Conservation (phyloP, 2,888 invertebrate genomes). For the Ophion ventricosus region DNA sequence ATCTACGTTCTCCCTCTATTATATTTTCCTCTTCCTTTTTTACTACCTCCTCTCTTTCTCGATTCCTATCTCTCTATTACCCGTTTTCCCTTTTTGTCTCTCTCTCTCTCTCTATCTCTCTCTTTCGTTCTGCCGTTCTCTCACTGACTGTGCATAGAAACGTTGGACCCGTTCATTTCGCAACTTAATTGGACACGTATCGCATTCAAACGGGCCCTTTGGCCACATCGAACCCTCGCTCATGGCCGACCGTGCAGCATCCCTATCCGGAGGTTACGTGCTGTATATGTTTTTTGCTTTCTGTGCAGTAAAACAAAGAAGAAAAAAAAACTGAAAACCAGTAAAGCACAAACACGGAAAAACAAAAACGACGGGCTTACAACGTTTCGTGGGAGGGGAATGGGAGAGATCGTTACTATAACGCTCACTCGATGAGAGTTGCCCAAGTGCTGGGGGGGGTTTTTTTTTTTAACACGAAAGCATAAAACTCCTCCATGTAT, state of each 20-base stretch:
- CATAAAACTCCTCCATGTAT: constrained; percentile 57
- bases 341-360: constrained; percentile 51
- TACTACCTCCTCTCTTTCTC: constrained; percentile 9
- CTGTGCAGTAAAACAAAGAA: constrained; percentile 34
- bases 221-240: constrained; percentile 49
- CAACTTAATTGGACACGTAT: constrained; percentile 75
- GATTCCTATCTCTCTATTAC: constrained; percentile 8
- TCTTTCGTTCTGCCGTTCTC: constrained; percentile 19
- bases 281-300: constrained; percentile 54
- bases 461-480: constrained; percentile 50
- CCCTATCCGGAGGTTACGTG: constrained; percentile 36
- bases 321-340: constrained; percentile 29
- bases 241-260: constrained; percentile 40
- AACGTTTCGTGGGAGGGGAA: constrained; percentile 60
- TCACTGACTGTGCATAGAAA: constrained; percentile 64
- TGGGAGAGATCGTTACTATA: constrained; percentile 43
- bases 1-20: constrained; percentile 5
- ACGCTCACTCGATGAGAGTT: constrained; percentile 57
- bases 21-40: constrained; percentile 21
- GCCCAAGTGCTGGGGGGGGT: constrained; percentile 37
- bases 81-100: constrained; percentile 19
- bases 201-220: constrained; percentile 66
- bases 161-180: constrained; percentile 72
- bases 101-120: constrained; percentile 24
- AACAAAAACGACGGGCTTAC: constrained; percentile 65